Evolutionary conservation across 2,888 invertebrate genomes (phyloP), one percentile per base, ranked within the genome.

Genomic region (Arrhopalites spinosus): DNA sequence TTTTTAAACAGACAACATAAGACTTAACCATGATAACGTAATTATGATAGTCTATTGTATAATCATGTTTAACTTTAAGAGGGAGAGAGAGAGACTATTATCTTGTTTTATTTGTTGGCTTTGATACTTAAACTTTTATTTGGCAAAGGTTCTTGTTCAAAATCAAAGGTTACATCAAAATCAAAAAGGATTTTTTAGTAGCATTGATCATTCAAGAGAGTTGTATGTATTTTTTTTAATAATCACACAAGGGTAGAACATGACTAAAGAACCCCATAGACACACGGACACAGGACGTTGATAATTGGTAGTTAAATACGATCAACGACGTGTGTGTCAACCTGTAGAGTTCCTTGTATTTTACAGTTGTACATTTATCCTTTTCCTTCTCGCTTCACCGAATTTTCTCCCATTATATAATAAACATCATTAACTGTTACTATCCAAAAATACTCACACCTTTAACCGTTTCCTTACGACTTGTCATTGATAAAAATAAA

Each of bases 11-110:
- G 17, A 17, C 63, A n/a, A 53, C 59, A 25, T 5, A 1, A 27
- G 50, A 47, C 47, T 68, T 36, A 68, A 68, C 68, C 47, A 68
- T 50, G 50, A 50, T 68, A 68, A 50, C 50, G 43, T 50, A 68
- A 50, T 68, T 50, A 68, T 11, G 36, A 36, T 36, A 36, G 36
- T 36, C 36, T 36, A 36, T 36, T 36, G 36, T 36, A 7, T 13
- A 11, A 5, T 29, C 29, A 15, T 63, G 63, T 15, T 29, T 29
- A 13, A n/a, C n/a, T n/a, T n/a, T n/a, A n/a, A n/a, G n/a, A n/a
- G n/a, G n/a, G n/a, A n/a, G 2, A 29, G 8, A 63, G 29, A 29
- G 15, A 5, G 13, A 59, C 20, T 23, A 29, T 63, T n/a, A 29
- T 29, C 30, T n/a, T 29, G 7, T 25, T 63, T 29, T 1, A 27